Evolutionary conservation across 2,888 invertebrate species (phyloP).

Genomic region (Diplazon laetatorius): DNA sequence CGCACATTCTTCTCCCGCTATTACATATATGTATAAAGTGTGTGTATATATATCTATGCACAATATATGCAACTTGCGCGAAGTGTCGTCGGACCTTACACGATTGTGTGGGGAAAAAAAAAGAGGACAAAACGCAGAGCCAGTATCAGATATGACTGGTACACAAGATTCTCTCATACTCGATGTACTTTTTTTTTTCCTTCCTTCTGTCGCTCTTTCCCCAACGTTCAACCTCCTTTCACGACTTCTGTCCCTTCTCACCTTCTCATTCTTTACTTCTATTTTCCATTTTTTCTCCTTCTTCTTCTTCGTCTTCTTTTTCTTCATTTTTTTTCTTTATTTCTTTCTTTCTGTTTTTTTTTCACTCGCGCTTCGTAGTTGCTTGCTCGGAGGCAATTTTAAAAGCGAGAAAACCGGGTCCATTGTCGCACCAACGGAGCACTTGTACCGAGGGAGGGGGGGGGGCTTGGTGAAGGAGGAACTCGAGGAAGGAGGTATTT

Average conservation of each 20-base stretch:
- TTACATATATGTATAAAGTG: not conserved
- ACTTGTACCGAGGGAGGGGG: slow-evolving; percentile 32
- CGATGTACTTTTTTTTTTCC: slow-evolving; percentile 11
- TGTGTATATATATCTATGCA: not conserved
- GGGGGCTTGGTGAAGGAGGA: slow-evolving; percentile 10
- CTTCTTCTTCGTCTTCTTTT: slow-evolving; percentile 8
- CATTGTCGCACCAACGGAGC: slow-evolving; percentile 41
- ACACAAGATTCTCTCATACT: slow-evolving; percentile 26
- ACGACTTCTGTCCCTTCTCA: not conserved
- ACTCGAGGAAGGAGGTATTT: slow-evolving; percentile 12
- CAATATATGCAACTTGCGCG: not conserved
- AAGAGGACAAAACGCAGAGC: not conserved
- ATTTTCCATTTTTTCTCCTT: too few species aligned
- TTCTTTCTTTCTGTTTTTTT: not conserved
- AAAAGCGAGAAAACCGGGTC: slow-evolving; percentile 39
- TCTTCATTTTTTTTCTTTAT: not conserved
- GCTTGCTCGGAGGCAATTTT: slow-evolving; percentile 52
- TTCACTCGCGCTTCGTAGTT: not conserved
- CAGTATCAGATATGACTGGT: slow-evolving; percentile 17
- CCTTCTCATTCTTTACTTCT: not conserved
- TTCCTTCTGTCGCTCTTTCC: not conserved
- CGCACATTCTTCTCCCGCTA: slow-evolving; percentile 11
- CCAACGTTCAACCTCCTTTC: not conserved
- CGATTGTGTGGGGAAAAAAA: slow-evolving; percentile 3
- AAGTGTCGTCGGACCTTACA: slow-evolving; percentile 11